Evolutionary conservation across 92 coral and sea anemone species (phyloP), one percentile per base, ranked within the genome.

Genomic region (Actinostola sp.): DNA sequence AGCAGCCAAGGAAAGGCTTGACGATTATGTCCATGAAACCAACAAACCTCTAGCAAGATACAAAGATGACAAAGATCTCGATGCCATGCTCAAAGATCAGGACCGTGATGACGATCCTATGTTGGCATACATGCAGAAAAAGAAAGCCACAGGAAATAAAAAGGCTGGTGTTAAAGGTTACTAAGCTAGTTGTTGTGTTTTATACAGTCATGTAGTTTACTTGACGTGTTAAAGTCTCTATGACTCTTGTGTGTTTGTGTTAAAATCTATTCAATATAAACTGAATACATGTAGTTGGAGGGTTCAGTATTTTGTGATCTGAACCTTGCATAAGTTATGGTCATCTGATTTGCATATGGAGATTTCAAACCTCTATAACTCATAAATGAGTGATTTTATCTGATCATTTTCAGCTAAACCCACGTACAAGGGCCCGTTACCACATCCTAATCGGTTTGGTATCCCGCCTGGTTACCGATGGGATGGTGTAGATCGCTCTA

Each of bases 401-500:
- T 54, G 3, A 2, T 71, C 1, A 46, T 55, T 56, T 84, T 6
- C 78, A 93, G 98, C 82, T 31, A 93, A 88, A 56, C 97, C 98
- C 10, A 71, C 77, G 29, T 93, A 93, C 87, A 95, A 70, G 70
- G 99, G 97, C 0, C 95, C 86, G 1, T 87, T 87, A 1, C 98
- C 98, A 10, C 89, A 93, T 26, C 97, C 99, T 0, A 95, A 88
- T 86, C 70, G 99, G 19, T 95, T 95, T 66, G 88, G 80, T 57
- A 88, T 91, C 61, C 85, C 66, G 50, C 99, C 97, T 0, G 99
- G 99, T 7, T 91, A 95, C 78, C 84, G 99, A 3, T 95, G 99
- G 99, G 99, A 95, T 84, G 99, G 99, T 8, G 99, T 91, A 12
- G 92, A 95, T 70, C 89, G 99, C 19, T 95, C 99, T 1, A 95